Evolutionary conservation across 2,888 invertebrate species (phyloP), one percentile per base, ranked within the genome.

Genomic region (Onthophagus sagittarius): DNA sequence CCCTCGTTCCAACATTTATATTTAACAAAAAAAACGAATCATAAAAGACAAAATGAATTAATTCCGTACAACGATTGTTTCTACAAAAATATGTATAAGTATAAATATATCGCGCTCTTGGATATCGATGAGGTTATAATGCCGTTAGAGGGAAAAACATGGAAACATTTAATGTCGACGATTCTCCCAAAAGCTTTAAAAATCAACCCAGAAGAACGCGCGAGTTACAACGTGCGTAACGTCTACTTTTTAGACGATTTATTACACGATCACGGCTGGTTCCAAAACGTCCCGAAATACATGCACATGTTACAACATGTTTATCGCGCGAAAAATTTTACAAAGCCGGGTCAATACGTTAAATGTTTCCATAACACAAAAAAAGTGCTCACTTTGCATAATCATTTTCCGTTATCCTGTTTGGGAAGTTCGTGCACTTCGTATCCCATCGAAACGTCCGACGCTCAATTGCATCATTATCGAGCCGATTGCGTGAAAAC

Each of bases 41-140:
- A 97, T 86, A 98, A 98, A 86, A 89, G 97, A 11, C 95, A 97
- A 84, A 96, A 97, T 86, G 98, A 98, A 86, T 89, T 98, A 75
- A 95, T 98, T 79, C 97, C 97, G 9, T 98, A 98, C 88, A 98
- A 98, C 85, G 98, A 98, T 85, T 98, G 98, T 82, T 89, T 98
- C 72, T 97, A 97, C 87, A 93, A 95, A 83, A 94, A 97, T 83
- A 90, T 97, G 87, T 94, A 96, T 84, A 89, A 92, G 77, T 97
- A 97, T 85, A 91, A 94, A 77, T 96, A 94, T 86, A 92, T 97
- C 72, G 95, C 94, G n/a, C 87, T 98, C 74, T 88, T 97, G 71
- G 98, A 98, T 84, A 94, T 96, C 77, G 98, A 98, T 86, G 98
- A 98, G 86, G 94, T 97, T 73, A 96, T 98, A 79, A 95, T 98